A percentile compares a stretch with the other conserved stretches of the same genome.
Evolutionary conservation across 2,797 vertebrate genomes (phyloP).

Genomic region (Xyrichtys novacula): DNA sequence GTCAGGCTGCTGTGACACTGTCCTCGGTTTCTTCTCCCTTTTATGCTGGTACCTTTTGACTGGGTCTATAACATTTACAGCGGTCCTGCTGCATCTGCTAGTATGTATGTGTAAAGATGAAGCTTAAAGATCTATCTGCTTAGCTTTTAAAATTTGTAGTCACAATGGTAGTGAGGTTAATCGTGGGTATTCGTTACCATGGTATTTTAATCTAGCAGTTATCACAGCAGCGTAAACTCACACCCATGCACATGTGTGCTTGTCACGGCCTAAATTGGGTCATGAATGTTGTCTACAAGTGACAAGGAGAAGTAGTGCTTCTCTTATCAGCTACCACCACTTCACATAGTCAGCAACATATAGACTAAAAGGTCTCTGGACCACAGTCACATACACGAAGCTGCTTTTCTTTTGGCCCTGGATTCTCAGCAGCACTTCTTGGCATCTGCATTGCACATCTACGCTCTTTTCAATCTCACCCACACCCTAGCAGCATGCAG

Average conservation of each 20-base stretch:
- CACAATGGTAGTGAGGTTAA: neutral
- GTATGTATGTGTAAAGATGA: neutral
- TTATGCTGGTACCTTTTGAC: neutral
- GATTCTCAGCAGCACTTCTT: slow-evolving; percentile 51
- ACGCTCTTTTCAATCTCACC: slow-evolving; percentile 54
- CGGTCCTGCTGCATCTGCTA: too few species aligned
- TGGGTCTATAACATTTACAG: neutral
- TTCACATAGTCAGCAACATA: slow-evolving; percentile 48
- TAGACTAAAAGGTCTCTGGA: slow-evolving; percentile 19
- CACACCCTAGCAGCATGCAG: slow-evolving; percentile 46
- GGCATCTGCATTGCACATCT: slow-evolving; percentile 55
- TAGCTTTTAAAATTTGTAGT: neutral
- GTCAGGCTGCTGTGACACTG: too few species aligned
- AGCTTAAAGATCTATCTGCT: neutral
- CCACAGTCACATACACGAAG: slow-evolving; percentile 14
- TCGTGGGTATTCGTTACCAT: neutral
- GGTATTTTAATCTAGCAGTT: neutral
- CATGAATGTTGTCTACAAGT: slow-evolving; percentile 44
- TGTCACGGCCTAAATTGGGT: slow-evolving; percentile 51
- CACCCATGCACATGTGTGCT: slow-evolving; percentile 3
- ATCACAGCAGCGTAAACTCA: neutral
- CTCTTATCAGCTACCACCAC: slow-evolving; percentile 63
- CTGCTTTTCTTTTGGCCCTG: slow-evolving; percentile 9
- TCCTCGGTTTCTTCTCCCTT: neutral
- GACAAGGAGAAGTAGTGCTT: slow-evolving; percentile 31